Base-by-base conservation (phyloP, 2,888 invertebrate genomes). In the Tetrapedia diversipes region DNA sequence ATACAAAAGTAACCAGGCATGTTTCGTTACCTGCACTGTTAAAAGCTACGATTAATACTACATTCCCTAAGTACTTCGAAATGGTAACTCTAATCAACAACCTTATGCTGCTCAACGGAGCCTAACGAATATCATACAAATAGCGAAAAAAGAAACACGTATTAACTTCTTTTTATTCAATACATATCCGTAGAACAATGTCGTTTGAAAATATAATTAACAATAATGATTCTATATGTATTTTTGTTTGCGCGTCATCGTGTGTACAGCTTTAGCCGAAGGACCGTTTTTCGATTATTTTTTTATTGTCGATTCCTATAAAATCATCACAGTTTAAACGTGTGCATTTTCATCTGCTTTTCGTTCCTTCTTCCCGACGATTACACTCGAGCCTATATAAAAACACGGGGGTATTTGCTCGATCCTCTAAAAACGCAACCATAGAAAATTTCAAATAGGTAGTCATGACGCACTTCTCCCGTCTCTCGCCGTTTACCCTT, bases 1-100 rank as follows among this genome's bases (percentile, higher is more conserved):
- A 34, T 79, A 69, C 14, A 64, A 74, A 84, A 84, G 65, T 82
- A 79, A 79, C 49, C 47, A 66, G 59, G 47, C 57, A 57, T 47
- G 8, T 49, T 61, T 24, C 47, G 54, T 70, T 41, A 56, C 29
- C 63, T 65, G 66, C 27, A 27, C n/a, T n/a, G 49, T 70, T 80
- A 71, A 59, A 57, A 77, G 63, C 65, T 82, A 77, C 32, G 54
- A 71, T 74, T 83, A 84, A 83, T 80, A 79, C 81, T 85, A 83
- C 22, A 49, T 56, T 41, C 43, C 61, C 81, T 80, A 85, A 84
- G 81, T 84, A 84, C 78, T 79, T 81, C 22, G 60, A 79, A 69
- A 72, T 77, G 83, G 67, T 81, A 83, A 84, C 77, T 84, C 64
- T 79, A 83, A 61, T 67, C 69, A 84, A 76, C 64, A 66, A 83